Evolutionary conservation across 2,113 vertebrate genomes (phyloP).

Genomic region (Delphinus delphis): DNA sequence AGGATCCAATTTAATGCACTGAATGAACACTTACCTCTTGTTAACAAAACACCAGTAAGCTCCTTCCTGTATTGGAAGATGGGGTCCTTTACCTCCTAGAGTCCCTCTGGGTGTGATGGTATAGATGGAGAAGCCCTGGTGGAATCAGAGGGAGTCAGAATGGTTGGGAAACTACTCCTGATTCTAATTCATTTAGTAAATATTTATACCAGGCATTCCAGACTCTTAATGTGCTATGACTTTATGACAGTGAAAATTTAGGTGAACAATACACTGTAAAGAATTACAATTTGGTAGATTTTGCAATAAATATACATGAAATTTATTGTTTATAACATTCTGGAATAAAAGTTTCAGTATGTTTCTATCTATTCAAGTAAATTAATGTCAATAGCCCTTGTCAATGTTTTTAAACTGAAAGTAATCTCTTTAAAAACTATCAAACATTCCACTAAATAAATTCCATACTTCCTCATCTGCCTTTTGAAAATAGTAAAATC

Average conservation of each 20-base stretch:
- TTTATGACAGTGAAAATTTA: constrained; percentile 55
- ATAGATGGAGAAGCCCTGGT: not conserved
- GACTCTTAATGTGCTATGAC: constrained; percentile 37
- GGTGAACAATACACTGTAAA: constrained; percentile 42
- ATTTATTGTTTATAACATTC: constrained; percentile 57
- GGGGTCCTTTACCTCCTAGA: not conserved
- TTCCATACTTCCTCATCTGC: constrained; percentile 55
- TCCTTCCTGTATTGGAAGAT: not conserved
- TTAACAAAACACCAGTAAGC: not conserved
- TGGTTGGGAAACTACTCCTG: not conserved
- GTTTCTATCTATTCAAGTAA: constrained; percentile 53
- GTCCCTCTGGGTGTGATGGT: not conserved
- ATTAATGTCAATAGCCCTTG: constrained; percentile 67
- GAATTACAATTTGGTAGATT: constrained; percentile 60
- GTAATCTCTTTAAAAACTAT: constrained; percentile 50
- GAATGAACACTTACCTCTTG: not conserved
- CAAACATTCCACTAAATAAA: constrained; percentile 53
- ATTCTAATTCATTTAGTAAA: constrained; percentile 51
- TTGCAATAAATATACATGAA: constrained; percentile 57
- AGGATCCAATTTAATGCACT: not conserved
- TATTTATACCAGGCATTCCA: constrained; percentile 58
- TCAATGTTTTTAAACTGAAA: constrained; percentile 55
- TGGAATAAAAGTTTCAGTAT: constrained; percentile 65
- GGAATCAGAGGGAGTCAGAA: not conserved
- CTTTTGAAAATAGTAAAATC: constrained; percentile 59